Evolutionary conservation across 1,140 invertebrate genomes (phyloP).

Genomic region (Copidosoma floridanum): DNA sequence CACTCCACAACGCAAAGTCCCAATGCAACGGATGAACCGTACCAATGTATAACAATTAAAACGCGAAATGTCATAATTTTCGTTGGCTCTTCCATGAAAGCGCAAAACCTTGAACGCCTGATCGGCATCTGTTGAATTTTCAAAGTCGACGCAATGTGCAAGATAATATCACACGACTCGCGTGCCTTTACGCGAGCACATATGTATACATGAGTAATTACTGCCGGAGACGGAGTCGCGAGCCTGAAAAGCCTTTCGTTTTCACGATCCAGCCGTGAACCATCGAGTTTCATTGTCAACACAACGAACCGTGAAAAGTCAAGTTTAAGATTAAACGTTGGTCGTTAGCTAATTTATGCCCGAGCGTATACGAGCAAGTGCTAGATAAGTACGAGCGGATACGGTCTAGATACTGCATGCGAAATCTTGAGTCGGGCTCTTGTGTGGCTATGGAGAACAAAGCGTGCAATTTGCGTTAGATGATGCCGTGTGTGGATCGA

Average conservation of each 20-base stretch:
- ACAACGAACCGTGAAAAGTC: background rate
- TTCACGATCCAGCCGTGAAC: background rate
- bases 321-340: too few relatives aligned
- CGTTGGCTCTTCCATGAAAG: too few relatives aligned
- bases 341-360: background rate
- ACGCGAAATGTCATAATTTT: background rate
- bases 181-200: too few relatives aligned
- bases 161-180: too few relatives aligned
- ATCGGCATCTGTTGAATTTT: background rate
- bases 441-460: too few relatives aligned
- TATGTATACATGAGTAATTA: too few relatives aligned
- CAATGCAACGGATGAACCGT: background rate
- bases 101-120: background rate
- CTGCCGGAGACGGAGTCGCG: background rate
- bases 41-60: background rate
- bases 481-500: too few relatives aligned
- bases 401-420: too few relatives aligned
- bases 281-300: background rate
- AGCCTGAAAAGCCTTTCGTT: background rate
- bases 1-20: background rate
- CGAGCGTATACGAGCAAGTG: background rate
- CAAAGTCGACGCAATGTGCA: background rate
- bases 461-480: too few relatives aligned
- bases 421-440: too few relatives aligned
- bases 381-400: background rate